These are phyloP conservation scores for Teleopsis dalmanni DNA, from an alignment of 1,140 invertebrate species.

Conservation along the genomic window DNA sequence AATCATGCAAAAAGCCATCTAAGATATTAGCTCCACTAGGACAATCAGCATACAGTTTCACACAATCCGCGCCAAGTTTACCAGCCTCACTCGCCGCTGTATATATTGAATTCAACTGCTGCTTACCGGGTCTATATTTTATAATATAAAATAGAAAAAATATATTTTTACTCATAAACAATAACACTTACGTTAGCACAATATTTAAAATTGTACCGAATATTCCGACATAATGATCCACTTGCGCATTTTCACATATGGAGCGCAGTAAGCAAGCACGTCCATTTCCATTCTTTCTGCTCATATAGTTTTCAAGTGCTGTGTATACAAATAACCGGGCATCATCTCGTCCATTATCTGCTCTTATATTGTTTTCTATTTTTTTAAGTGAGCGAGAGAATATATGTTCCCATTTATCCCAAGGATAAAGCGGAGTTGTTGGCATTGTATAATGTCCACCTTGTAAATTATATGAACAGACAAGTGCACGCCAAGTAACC, in stretches of 20 bases:
- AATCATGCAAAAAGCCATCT: conserved; percentile 17
- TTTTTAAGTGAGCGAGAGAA: conserved; percentile 33
- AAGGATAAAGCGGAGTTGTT: conserved; percentile 28
- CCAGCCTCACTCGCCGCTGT: conserved; percentile 29
- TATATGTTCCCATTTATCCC: conserved; percentile 37
- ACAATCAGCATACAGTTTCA: conserved; percentile 22
- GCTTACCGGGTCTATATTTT: conserved; percentile 26
- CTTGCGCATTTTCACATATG: conserved; percentile 41
- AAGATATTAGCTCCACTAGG: conserved; percentile 28
- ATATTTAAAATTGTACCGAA: conserved; percentile 37
- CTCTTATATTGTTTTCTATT: conserved; percentile 14
- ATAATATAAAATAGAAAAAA: conserved; percentile 5
- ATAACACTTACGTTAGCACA: conserved; percentile 28
- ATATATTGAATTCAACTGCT: conserved; percentile 29
- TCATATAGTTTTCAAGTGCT: conserved; percentile 30
- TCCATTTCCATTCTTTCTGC: conserved; percentile 17
- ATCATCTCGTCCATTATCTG: conserved; percentile 26
- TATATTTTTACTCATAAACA: neutral
- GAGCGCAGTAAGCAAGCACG: conserved; percentile 30
- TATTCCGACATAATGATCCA: conserved; percentile 35
- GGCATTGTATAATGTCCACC: conserved; percentile 31
- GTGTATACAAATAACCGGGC: conserved; percentile 30
- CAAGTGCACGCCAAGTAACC: conserved; percentile 28
- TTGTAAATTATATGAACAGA: conserved; percentile 31
- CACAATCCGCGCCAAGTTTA: conserved; percentile 30